These are phyloP conservation scores for Drosophila lutescens DNA, from an alignment of 2,888 invertebrate species.

Conservation along the genomic window DNA sequence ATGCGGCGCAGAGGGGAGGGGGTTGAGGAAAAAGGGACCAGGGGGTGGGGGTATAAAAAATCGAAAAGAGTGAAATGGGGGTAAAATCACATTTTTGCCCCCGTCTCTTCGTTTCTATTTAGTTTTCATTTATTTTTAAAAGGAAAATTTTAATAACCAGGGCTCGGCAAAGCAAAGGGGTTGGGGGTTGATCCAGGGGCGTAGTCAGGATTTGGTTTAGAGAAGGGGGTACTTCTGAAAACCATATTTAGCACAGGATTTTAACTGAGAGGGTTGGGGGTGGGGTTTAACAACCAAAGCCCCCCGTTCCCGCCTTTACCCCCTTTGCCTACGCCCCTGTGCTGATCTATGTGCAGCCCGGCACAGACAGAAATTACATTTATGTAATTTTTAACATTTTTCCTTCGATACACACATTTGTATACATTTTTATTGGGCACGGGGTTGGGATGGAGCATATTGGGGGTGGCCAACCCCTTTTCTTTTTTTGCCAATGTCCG, in stretches of 20 bases:
- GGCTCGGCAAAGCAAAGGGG: slow-evolving; percentile 48
- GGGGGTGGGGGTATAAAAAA: slow-evolving; percentile 3
- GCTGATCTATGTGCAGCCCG: slow-evolving; percentile 1
- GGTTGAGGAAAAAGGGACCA: background rate
- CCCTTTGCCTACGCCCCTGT: no score
- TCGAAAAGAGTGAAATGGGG: slow-evolving; percentile 54
- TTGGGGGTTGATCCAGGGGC: background rate
- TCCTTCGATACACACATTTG: slow-evolving; percentile 10
- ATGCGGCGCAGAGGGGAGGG: slow-evolving; percentile 26
- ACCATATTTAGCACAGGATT: no score
- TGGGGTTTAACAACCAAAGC: no score
- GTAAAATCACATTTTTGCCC: slow-evolving; percentile 73
- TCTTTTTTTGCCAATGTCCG: slow-evolving; percentile 44
- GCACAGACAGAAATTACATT: slow-evolving; percentile 56
- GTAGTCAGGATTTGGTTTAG: no score
- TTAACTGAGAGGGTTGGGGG: no score
- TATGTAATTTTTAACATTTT: slow-evolving; percentile 63
- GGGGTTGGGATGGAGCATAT: slow-evolving; percentile 2
- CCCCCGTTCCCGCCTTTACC: no score
- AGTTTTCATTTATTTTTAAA: slow-evolving; percentile 79
- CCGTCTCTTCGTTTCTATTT: slow-evolving; percentile 64
- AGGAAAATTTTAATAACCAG: slow-evolving; percentile 75
- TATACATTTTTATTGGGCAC: slow-evolving; percentile 16
- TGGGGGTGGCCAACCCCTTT: slow-evolving; percentile 42
- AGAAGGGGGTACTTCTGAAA: no score